These are phyloP conservation scores for Habropoda laboriosa DNA, from an alignment of 1,140 invertebrate species.

Conservation along the genomic window DNA sequence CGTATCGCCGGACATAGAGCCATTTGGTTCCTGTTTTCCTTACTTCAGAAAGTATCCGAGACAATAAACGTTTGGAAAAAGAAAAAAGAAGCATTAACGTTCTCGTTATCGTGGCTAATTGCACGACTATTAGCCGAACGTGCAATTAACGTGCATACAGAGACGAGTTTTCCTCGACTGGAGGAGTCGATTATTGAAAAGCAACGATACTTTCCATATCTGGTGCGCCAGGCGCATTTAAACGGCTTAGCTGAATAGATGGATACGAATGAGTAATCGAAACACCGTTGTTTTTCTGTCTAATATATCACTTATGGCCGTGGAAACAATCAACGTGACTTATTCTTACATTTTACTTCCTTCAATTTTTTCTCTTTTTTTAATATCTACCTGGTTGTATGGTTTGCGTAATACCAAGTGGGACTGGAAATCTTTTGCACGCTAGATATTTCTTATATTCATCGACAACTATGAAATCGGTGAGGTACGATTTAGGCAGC, in stretches of 20 bases:
- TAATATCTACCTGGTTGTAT: too few species aligned
- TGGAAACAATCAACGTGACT: too few species aligned
- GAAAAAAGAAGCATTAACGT: background rate
- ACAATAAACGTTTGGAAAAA: background rate
- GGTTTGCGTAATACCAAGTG: too few species aligned
- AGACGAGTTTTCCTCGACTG: background rate
- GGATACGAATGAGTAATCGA: background rate
- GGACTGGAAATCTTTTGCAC: too few species aligned
- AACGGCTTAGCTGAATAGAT: background rate
- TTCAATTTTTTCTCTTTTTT: too few species aligned
- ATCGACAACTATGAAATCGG: too few species aligned
- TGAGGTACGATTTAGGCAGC: too few species aligned
- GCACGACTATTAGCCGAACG: background rate
- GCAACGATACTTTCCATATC: background rate
- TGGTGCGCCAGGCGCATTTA: background rate
- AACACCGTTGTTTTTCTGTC: too few species aligned
- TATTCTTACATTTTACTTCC: too few species aligned
- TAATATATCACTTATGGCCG: too few species aligned
- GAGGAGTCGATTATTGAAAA: background rate
- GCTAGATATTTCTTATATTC: too few species aligned
- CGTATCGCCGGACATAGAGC: conserved; percentile 12
- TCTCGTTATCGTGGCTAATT: conserved; percentile 29
- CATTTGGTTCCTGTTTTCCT: conserved; percentile 31
- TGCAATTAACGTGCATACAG: conserved; percentile 3
- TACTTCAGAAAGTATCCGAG: conserved; percentile 22